Base-by-base conservation (phyloP, 2,797 vertebrate species). In the Spea hammondii region DNA sequence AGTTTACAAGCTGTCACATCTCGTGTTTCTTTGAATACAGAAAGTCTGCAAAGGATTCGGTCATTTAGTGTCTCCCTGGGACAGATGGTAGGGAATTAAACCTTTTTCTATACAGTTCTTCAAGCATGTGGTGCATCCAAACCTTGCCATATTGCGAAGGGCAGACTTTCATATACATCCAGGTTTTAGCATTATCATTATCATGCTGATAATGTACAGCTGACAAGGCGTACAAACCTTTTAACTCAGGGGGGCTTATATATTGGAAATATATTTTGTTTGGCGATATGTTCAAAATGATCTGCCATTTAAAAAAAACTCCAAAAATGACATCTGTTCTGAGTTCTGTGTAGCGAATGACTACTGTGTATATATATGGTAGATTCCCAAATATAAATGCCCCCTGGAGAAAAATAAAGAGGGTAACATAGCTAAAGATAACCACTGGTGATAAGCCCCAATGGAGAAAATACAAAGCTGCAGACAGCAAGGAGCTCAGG, bases 1-100 rank as follows among this genome's bases (percentile, higher is more conserved):
- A 69, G 62, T 81, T 81, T 81, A 77, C 79, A 81, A 81, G 79
- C 79, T 81, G 79, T 81, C 54, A 49, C 51, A 48, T 77, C 72
- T n/a, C 44, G 54, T 70, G 65, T 81, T 77, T 68, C 74, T 72
- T 77, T 72, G 54, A 77, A 72, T 77, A 74, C 62, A 49, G 17
- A 76, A 77, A 66, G 46, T 76, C 69, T 77, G 70, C 74, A 72
- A 77, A 77, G 70, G 51, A 66, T 77, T 81, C 77, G 79, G 79
- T 81, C 79, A 81, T 81, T 81, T 81, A 81, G 14, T 67, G 74
- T 73, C 74, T 77, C 70, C 53, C 54, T 77, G 69, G 69, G 79
- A 81, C 79, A 81, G 74, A 81, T 81, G 74, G 79, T 70, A 77
- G 14, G 9, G 64, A 81, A 81, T 77, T 59, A 81, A 77, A 73